Conservation (phyloP, 2,797 vertebrate genomes). For the Hybognathus amarus region DNA sequence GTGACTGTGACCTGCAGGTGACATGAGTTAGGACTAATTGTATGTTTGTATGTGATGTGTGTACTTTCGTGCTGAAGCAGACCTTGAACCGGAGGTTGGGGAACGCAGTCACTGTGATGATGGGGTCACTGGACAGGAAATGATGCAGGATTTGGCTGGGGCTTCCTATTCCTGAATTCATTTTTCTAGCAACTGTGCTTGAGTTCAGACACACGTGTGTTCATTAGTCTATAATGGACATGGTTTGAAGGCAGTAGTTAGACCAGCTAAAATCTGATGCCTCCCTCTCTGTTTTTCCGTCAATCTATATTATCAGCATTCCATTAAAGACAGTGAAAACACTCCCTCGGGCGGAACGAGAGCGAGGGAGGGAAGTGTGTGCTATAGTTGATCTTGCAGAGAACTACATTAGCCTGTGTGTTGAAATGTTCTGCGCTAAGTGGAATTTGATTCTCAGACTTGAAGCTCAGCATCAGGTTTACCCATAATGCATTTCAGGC, state of each 20-base stretch:
- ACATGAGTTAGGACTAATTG: slow-evolving; percentile 22
- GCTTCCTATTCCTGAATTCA: slow-evolving; percentile 11
- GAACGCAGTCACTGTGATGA: neutral
- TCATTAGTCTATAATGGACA: slow-evolving; percentile 21
- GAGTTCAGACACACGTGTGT: slow-evolving; percentile 1
- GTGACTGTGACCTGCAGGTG: neutral
- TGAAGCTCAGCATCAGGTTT: neutral
- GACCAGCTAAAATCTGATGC: slow-evolving; percentile 10
- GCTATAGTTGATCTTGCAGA: neutral
- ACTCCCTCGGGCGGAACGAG: neutral
- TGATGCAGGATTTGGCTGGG: slow-evolving; percentile 11
- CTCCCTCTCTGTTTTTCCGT: neutral
- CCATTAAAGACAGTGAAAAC: slow-evolving; percentile 15
- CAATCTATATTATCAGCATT: slow-evolving; percentile 15
- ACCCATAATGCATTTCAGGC: slow-evolving; percentile 5
- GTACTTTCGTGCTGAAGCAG: neutral
- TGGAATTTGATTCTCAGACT: neutral
- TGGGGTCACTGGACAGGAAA: slow-evolving; percentile 16
- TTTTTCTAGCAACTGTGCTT: neutral
- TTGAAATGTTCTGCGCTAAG: neutral
- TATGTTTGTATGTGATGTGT: neutral
- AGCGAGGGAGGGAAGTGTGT: neutral
- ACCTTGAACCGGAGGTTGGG: neutral
- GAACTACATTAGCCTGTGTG: neutral
- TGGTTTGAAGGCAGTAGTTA: slow-evolving; percentile 15